Base-by-base conservation (phyloP, 2,888 invertebrate genomes). In the Scaeva pyrastri region DNA sequence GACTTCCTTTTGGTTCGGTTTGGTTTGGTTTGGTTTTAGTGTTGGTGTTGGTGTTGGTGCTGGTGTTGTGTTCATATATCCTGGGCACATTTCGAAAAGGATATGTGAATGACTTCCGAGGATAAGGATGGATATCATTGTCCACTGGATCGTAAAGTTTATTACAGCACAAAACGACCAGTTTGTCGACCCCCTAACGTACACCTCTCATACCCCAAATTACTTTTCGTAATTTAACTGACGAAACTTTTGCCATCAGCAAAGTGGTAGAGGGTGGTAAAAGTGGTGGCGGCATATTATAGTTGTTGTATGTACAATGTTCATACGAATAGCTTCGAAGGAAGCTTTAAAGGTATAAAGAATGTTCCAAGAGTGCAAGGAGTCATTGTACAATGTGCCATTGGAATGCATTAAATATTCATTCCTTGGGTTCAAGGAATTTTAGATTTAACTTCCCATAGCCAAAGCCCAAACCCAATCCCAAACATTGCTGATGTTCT, bases 131-230 rank as follows among this genome's bases (percentile, higher is more conserved):
- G 86, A 86, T 86, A 86, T 86, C 86, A 86, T 86, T 86, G 86
- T 86, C 86, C 86, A 86, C 86, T 82, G 82, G 86, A 64, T 86
- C 86, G 86, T 86, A 86, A 86, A 82, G 86, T 86, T 86, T 86
- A 86, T 86, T 86, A 86, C 78, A 70, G 86, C 77, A 82, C 86
- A 86, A 82, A 86, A 86, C 82, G 82, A 86, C 86, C 77, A 55
- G 85, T 70, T 82, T 52, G 76, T 85, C 81, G 81, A 60, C 76
- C 72, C 64, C 16, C 31, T 19, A 43, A 52, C 12, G 68, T 45
- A 52, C n/a, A 14, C 50, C 41, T n/a, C 21, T 56, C 56, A 80
- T 23, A 45, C 84, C 68, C 48, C 23, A 71, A 86, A 86, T 86
- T 78, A 86, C 86, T 81, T 86, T 86, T 78, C 52, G 86, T 82